Percentiles rank a stretch among this genome's conserved stretches.
Conservation (phyloP, 2,797 vertebrate species). For the Gorsachius magnificus region DNA sequence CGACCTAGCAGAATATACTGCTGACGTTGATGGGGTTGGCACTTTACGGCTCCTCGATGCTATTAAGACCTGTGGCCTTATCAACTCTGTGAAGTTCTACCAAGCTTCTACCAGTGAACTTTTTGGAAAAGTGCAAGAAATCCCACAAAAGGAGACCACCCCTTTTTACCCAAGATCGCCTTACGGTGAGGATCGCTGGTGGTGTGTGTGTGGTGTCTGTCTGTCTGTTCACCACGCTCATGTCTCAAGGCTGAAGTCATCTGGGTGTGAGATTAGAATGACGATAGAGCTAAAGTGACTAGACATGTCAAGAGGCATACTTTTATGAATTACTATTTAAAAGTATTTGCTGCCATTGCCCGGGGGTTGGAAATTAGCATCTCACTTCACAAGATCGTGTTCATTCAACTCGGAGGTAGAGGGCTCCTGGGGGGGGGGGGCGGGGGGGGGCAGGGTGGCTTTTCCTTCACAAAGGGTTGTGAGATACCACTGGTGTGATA, state of each 20-base stretch:
- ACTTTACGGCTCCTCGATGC: constrained; percentile 94
- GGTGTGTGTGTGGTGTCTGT: background rate
- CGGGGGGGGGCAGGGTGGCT: background rate
- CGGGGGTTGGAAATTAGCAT: constrained; percentile 45
- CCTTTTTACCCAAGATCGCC: constrained; percentile 98
- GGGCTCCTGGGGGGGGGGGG: constrained; percentile 21
- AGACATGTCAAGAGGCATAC: constrained; percentile 62
- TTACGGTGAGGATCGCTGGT: constrained; percentile 80
- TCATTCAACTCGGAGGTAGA: constrained; percentile 69
- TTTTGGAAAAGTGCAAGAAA: constrained; percentile 97
- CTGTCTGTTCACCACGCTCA: background rate
- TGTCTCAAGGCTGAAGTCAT: constrained; percentile 60
- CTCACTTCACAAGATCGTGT: constrained; percentile 10
- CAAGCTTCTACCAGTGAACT: constrained; percentile 98
- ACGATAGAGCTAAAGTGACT: constrained; percentile 51
- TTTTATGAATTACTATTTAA: constrained; percentile 39
- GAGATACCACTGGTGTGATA: constrained; percentile 68
- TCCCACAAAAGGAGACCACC: constrained; percentile 95
- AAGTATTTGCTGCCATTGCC: constrained; percentile 52
- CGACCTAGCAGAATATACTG: constrained; percentile 96
- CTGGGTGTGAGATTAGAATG: constrained; percentile 45
- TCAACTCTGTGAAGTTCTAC: constrained; percentile 91
- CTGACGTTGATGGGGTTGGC: constrained; percentile 94
- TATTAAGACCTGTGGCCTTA: constrained; percentile 94
- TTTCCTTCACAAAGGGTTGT: constrained; percentile 38